phyloP scores from a whole-genome alignment of 2,113 vertebrate species.

The Catagonus wagneri region DNA sequence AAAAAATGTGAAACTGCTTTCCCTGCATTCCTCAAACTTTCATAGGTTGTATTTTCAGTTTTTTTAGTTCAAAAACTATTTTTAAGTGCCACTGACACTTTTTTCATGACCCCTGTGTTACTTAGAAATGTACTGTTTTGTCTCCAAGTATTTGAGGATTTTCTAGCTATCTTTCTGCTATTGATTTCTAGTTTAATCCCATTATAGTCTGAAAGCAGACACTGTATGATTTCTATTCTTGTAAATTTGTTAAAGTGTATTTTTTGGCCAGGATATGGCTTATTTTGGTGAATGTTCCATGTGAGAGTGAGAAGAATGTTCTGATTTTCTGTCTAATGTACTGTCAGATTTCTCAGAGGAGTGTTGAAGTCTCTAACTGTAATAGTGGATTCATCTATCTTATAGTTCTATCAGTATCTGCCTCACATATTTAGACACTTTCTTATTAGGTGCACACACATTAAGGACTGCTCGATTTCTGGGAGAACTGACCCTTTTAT shows the following conservation, averaged over 20 bases:
- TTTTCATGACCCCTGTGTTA: background rate
- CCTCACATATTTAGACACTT: background rate
- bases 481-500: background rate
- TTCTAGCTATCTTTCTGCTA: background rate
- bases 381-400: background rate
- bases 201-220: background rate
- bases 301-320: background rate
- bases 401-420: background rate
- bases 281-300: background rate
- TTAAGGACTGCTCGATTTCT: background rate
- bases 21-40: background rate
- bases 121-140: background rate
- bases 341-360: background rate
- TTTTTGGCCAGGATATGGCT: background rate
- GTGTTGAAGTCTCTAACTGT: background rate
- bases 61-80: background rate
- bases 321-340: background rate
- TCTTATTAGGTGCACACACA: background rate
- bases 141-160: background rate
- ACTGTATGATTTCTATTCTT: background rate
- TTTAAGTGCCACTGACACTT: background rate
- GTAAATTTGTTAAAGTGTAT: background rate
- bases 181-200: background rate
- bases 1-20: background rate
- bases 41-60: background rate